These are phyloP conservation scores for Cyphomyrus plagiostoma DNA, from an alignment of 2,113 vertebrate genomes.

Conservation along the genomic window DNA sequence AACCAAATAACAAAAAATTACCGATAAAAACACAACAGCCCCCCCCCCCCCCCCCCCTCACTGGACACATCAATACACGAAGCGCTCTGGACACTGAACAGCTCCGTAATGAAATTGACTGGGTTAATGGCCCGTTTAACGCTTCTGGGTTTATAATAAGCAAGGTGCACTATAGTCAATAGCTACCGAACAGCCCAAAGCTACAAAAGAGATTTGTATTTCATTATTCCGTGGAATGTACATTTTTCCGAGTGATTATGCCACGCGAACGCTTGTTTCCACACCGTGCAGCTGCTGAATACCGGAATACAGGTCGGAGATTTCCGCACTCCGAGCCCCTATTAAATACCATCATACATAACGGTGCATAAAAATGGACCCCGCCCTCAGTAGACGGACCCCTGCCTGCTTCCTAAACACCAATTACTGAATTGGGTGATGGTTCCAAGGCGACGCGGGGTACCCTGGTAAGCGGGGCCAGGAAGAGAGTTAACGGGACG, in stretches of 20 bases:
- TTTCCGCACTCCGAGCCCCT: neutral
- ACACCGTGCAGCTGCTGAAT: neutral
- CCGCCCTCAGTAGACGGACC: neutral
- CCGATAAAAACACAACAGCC: constrained; percentile 22
- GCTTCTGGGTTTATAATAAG: constrained; percentile 13
- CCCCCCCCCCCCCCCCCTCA: constrained; percentile 31
- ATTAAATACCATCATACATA: neutral
- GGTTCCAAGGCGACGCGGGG: neutral
- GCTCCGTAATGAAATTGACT: constrained; percentile 11
- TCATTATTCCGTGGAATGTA: neutral
- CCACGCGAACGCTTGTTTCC: neutral
- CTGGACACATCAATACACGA: constrained; percentile 16
- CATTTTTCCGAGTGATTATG: neutral
- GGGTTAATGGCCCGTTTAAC: constrained; percentile 12
- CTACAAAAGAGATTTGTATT: neutral
- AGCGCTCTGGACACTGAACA: constrained; percentile 1
- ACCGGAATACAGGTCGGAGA: neutral
- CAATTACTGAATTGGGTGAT: neutral
- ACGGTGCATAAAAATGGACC: neutral
- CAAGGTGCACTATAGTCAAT: neutral
- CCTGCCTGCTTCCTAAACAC: neutral
- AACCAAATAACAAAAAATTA: neutral
- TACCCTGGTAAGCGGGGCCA: neutral
- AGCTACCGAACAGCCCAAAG: neutral
- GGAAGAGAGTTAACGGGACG: neutral